Conservation (phyloP, 2,888 invertebrate genomes). For the Polymixis flavicincta region DNA sequence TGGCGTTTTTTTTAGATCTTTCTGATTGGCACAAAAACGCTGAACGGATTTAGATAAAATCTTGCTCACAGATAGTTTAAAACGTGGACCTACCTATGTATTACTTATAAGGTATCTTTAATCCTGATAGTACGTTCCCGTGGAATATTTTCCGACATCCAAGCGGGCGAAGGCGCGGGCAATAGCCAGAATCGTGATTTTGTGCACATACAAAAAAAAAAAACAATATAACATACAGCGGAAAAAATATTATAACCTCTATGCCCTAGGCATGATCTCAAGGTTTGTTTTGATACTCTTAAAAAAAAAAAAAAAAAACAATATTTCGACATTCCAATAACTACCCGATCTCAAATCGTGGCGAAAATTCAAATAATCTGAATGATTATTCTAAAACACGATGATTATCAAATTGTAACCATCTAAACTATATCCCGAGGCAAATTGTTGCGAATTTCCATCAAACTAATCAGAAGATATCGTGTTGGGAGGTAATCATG, state of each 20-base stretch:
- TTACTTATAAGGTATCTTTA: no score
- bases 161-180: no score
- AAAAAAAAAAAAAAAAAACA: constrained; percentile 12
- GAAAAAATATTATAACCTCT: neutral
- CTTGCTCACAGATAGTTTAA: no score
- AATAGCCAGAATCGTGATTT: no score
- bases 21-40: no score
- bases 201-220: neutral
- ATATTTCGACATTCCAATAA: constrained; percentile 25
- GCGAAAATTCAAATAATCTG: constrained; percentile 40
- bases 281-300: constrained; percentile 36
- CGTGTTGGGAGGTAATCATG: constrained; percentile 65
- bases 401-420: constrained; percentile 63
- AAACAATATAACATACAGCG: neutral
- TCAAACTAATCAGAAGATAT: constrained; percentile 51
- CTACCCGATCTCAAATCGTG: constrained; percentile 19
- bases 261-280: constrained; percentile 16
- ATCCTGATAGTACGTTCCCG: no score
- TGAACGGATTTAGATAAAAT: no score
- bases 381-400: constrained; percentile 48
- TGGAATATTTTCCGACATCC: no score
- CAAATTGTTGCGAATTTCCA: constrained; percentile 54
- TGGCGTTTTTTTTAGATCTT: no score
- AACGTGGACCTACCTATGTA: no score
- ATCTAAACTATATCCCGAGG: constrained; percentile 42